Evolutionary conservation across 2,797 vertebrate genomes (phyloP).

Genomic region (Margarornis squamiger): DNA sequence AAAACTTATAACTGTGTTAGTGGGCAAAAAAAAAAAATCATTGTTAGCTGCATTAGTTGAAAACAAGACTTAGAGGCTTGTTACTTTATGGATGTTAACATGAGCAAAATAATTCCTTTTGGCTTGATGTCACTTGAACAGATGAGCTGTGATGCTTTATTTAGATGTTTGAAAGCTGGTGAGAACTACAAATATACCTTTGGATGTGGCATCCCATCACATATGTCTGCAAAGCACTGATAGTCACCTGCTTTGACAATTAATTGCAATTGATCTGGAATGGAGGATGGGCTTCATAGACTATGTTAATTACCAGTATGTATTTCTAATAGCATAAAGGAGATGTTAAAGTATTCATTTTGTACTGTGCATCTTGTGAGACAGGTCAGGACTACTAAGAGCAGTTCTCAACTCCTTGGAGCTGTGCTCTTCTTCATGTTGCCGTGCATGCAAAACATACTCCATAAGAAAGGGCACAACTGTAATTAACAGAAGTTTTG

Average conservation of each 20-base stretch:
- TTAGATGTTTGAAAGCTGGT: background rate
- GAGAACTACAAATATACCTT: background rate
- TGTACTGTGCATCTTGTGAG: background rate
- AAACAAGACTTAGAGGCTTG: background rate
- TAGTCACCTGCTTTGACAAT: background rate
- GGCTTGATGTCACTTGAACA: background rate
- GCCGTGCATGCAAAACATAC: background rate
- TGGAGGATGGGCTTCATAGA: background rate
- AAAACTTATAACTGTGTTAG: background rate
- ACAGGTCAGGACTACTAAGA: background rate
- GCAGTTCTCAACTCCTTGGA: background rate
- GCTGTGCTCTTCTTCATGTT: background rate
- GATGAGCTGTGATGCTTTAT: background rate
- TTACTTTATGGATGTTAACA: background rate
- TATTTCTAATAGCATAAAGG: background rate
- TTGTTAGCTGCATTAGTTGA: background rate
- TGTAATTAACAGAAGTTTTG: background rate
- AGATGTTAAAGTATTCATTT: background rate
- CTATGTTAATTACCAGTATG: background rate
- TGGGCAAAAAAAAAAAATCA: background rate
- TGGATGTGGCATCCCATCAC: rapidly evolving
- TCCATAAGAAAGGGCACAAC: background rate
- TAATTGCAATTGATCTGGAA: background rate
- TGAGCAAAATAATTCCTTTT: background rate
- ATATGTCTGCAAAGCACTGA: background rate